Evolutionary conservation across 1,140 invertebrate genomes (phyloP).

Genomic region (Parasteatoda tepidariorum): DNA sequence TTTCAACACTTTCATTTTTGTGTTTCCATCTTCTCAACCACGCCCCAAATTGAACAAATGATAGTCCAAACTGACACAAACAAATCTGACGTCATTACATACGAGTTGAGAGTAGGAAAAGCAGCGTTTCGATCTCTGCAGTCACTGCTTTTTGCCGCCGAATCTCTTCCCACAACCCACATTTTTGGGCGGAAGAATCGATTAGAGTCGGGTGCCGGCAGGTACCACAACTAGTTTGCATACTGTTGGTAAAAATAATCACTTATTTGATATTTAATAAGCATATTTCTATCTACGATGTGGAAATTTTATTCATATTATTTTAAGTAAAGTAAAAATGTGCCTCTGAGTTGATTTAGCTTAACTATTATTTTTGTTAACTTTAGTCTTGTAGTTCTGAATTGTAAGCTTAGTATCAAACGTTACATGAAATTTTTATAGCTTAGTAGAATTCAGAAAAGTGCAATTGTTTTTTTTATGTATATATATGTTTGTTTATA

Average conservation of each 20-base stretch:
- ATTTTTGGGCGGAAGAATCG: conserved; percentile 53
- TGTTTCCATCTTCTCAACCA: neutral
- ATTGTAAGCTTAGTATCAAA: too few species aligned
- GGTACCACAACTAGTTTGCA: neutral
- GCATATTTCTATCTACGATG: neutral
- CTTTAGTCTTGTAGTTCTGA: too few species aligned
- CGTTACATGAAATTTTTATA: too few species aligned
- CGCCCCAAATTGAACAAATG: neutral
- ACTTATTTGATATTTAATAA: neutral
- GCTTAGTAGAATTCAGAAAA: too few species aligned
- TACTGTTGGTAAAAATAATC: neutral
- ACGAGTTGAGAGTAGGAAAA: too few species aligned
- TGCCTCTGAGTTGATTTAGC: too few species aligned
- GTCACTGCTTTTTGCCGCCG: neutral
- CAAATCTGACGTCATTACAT: conserved; percentile 17
- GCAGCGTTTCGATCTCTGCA: conserved; percentile 49
- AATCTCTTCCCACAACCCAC: too few species aligned
- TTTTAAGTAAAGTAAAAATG: neutral
- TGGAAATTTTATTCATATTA: neutral
- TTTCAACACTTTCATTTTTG: too few species aligned
- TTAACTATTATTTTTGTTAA: too few species aligned
- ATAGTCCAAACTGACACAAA: neutral
- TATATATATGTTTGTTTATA: too few species aligned
- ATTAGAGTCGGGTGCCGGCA: neutral
- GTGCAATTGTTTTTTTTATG: too few species aligned